Conservation (phyloP, 2,888 invertebrate species). For the Lutraria lutraria region DNA sequence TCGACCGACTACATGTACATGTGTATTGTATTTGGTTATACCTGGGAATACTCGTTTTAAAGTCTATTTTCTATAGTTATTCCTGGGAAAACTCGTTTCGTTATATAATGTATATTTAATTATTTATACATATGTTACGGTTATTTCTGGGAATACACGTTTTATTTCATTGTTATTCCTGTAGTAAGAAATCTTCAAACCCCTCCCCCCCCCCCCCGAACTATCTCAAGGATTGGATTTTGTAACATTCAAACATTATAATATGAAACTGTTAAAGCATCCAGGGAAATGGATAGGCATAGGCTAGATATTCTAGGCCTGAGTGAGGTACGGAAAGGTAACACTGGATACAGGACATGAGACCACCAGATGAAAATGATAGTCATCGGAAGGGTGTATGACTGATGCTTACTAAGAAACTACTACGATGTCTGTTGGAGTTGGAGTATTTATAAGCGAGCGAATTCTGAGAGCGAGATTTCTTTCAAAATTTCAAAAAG, state of each 20-base stretch:
- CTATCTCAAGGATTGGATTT: slow-evolving; percentile 30
- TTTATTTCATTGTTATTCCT: too few relatives aligned
- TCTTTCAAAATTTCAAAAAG: slow-evolving; percentile 23
- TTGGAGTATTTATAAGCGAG: not conserved
- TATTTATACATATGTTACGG: too few relatives aligned
- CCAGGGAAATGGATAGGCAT: slow-evolving; percentile 31
- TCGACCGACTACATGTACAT: too few relatives aligned
- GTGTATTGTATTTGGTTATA: too few relatives aligned
- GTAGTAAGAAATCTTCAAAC: too few relatives aligned
- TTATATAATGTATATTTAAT: too few relatives aligned
- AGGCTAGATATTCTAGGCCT: not conserved
- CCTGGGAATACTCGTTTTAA: too few relatives aligned
- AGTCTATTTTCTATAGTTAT: too few relatives aligned
- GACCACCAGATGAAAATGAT: slow-evolving; percentile 38
- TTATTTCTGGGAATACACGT: too few relatives aligned
- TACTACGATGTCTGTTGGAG: not conserved
- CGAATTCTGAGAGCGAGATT: slow-evolving; percentile 28
- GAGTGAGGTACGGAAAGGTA: slow-evolving; percentile 18
- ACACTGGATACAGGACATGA: slow-evolving; percentile 27
- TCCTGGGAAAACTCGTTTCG: too few relatives aligned
- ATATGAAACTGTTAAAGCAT: slow-evolving; percentile 43
- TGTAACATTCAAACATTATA: slow-evolving; percentile 44
- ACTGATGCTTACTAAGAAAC: slow-evolving; percentile 24
- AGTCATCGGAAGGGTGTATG: slow-evolving; percentile 42
- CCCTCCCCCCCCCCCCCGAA: slow-evolving; percentile 25